Base-by-base conservation (phyloP, 2,888 invertebrate genomes). In the Mechanitis mazaeus region DNA sequence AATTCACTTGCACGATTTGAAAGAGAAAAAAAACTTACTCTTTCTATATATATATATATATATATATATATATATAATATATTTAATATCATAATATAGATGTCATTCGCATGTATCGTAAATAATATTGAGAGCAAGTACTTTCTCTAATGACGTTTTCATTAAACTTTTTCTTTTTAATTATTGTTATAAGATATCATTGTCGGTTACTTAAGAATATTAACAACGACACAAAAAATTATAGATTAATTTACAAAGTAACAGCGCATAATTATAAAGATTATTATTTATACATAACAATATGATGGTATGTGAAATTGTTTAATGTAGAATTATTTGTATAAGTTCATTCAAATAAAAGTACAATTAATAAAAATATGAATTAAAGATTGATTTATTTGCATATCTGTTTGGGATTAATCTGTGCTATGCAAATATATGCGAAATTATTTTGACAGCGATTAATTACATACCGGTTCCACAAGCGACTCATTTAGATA, bases 121-220 rank as follows among this genome's bases (percentile, higher is more conserved):
- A 11, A 42, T 9, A 9, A 42, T 7, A 42, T 42, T 42, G 42
- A 42, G 9, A 42, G 6, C 42, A 42, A 42, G 42, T 38, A 73
- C 75, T 75, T 75, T 75, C 74, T 67, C 75, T 72, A 71, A 71
- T 73, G 68, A 59, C 62, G 62, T 45, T 58, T 54, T 56, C 42
- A 60, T 63, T 67, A 55, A 57, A 71, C 72, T 74, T 73, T 74
- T 73, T 72, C 71, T 74, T 72, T 72, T 72, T 71, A 68, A 65
- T 65, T 5, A 42, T 42, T 42, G 9, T 42, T 42, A 35, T 35
- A 5, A 35, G 42, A 2, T 7, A 9, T 42, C 1, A 9, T 42
- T 42, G 3, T 9, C 1, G 42, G 9, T 42, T 42, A 9, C 3
- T 42, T 42, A 42, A 42, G 9, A 42, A 42, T 9, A 2, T 5